Percentiles rank a stretch among this genome's conserved stretches.
Conservation (phyloP, 2,888 invertebrate genomes). For the Troilus luridus region DNA sequence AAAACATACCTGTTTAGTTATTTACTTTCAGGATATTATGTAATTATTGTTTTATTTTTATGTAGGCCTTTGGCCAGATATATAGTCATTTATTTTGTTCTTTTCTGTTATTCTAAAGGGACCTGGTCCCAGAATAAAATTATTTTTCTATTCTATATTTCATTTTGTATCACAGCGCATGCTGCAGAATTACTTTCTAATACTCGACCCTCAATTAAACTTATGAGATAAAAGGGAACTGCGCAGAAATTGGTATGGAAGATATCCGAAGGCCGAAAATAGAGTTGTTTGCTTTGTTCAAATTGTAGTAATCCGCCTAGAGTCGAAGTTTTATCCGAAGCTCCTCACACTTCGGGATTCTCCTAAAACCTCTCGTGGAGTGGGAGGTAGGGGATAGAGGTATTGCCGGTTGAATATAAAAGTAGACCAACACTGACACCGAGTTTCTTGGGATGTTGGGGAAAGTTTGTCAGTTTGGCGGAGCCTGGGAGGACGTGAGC, state of each 20-base stretch:
- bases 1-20: too few species aligned
- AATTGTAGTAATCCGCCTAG: background rate
- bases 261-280: background rate
- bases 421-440: conserved; percentile 31
- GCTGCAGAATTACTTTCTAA: too few species aligned
- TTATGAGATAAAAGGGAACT: background rate
- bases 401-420: conserved; percentile 22
- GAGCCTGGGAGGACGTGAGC: conserved; percentile 13
- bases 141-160: too few species aligned
- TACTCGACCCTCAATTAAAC: background rate
- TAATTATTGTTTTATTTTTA: too few species aligned
- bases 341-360: background rate
- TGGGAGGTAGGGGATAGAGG: background rate
- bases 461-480: conserved; percentile 17
- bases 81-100: too few species aligned
- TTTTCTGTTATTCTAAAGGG: too few species aligned
- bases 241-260: background rate
- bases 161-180: too few species aligned
- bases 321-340: conserved; percentile 3
- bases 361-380: background rate
- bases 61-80: too few species aligned
- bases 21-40: too few species aligned
- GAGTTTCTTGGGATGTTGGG: conserved; percentile 26
- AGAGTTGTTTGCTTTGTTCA: background rate
- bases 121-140: too few species aligned